Conservation (phyloP, 2,888 invertebrate species). For the Lacanobia wlatinum region DNA sequence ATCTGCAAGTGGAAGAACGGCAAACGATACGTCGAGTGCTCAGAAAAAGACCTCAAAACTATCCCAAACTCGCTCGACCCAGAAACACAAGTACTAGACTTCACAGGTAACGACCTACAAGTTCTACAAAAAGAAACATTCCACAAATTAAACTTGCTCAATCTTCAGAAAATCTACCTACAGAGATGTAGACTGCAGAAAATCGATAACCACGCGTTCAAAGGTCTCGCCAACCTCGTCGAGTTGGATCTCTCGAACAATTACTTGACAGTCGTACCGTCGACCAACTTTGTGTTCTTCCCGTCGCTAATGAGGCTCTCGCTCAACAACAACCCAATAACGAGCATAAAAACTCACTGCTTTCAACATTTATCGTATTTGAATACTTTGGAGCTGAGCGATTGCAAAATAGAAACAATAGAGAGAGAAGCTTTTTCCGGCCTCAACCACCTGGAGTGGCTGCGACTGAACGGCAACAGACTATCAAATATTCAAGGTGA, state of each 20-base stretch:
- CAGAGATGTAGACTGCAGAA: constrained; percentile 94
- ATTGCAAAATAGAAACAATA: constrained; percentile 94
- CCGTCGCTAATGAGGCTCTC: constrained; percentile 95
- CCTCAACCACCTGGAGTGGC: constrained; percentile 95
- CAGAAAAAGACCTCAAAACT: constrained; percentile 93
- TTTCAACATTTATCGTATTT: constrained; percentile 94
- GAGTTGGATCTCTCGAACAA: constrained; percentile 97
- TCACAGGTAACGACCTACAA: constrained; percentile 95
- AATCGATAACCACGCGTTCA: constrained; percentile 95
- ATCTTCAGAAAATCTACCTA: constrained; percentile 96
- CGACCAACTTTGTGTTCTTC: constrained; percentile 94
- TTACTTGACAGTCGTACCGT: constrained; percentile 94
- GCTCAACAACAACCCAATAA: constrained; percentile 95
- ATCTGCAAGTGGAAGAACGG: constrained; percentile 98
- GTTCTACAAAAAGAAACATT: constrained; percentile 95
- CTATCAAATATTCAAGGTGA: constrained; percentile 93
- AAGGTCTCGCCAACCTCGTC: constrained; percentile 96
- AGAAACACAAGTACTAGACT: constrained; percentile 96
- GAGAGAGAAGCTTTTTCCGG: constrained; percentile 96
- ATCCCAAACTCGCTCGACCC: constrained; percentile 95
- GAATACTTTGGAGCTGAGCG: constrained; percentile 95
- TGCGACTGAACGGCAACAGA: constrained; percentile 95
- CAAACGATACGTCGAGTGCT: constrained; percentile 97
- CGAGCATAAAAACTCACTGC: constrained; percentile 92
- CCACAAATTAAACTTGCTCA: constrained; percentile 94